Evolutionary conservation across 2,113 vertebrate genomes (phyloP), one percentile per base, ranked within the genome.

Genomic region (Spizaetus ornatus): DNA sequence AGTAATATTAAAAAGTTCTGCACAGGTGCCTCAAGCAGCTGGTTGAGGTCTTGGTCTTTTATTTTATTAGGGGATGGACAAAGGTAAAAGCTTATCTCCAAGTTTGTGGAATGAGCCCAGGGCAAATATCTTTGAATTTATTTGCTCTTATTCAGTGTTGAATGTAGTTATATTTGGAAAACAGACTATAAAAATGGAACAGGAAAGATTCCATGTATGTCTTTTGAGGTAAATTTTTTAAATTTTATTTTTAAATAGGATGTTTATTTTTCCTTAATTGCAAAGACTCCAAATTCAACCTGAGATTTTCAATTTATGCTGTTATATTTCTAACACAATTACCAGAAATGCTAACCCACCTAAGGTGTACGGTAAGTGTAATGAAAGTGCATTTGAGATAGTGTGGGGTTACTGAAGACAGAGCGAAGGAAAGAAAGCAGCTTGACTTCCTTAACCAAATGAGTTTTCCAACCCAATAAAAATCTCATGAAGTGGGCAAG

Each of bases 1-100:
- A 81, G 62, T 94, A 84, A 84, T 97, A 94, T 82, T 74, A 89
- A 94, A 77, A 92, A 86, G 10, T 79, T 91, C 38, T 72, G 29
- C 48, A 26, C 48, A 71, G 81, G 61, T 78, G 73, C 86, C 65
- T 92, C 76, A 84, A 92, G 80, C 65, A 94, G 11, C 55, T 93
- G 65, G 20, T 50, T 70, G 69, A 93, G n/a, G n/a, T 89, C 32
- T 65, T 50, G n/a, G 43, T 56, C n/a, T 95, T 82, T 76, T 88
- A 40, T 79, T 74, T 94, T 80, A 65, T 74, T 93, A 85, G 1
- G 9, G 89, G 89, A 95, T 76, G 53, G 12, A 62, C 22, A 94
- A 63, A 80, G 56, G 13, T 84, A 56, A 84, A 96, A 95, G 9
- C 50, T 82, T 82, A 74, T 55, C 50, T 96, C 61, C 40, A 52